These are phyloP conservation scores for Motacilla alba DNA, from an alignment of 2,113 vertebrate species.

Conservation along the genomic window DNA sequence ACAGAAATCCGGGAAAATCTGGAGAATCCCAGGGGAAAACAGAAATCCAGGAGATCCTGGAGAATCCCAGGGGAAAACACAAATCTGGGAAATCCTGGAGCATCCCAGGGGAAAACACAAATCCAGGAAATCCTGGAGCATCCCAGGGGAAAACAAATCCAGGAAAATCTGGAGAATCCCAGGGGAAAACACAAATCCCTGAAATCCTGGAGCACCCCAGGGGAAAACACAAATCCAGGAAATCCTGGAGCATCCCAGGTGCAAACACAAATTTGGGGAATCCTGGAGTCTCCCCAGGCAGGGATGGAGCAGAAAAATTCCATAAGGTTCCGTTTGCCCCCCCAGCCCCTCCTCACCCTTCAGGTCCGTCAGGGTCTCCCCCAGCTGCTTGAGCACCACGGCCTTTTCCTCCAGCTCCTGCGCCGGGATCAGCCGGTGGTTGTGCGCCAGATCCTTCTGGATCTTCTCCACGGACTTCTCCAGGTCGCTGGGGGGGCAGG, in stretches of 20 bases:
- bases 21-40: background rate
- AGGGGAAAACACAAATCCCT: background rate
- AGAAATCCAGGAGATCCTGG: background rate
- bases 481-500: constrained; percentile 82
- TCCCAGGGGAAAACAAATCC: no score
- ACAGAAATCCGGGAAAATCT: no score
- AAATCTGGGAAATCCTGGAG: background rate
- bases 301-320: background rate
- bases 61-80: no score
- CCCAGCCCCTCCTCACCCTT: constrained; percentile 80
- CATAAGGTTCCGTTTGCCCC: background rate
- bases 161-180: background rate
- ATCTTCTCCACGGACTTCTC: constrained; percentile 96
- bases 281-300: no score
- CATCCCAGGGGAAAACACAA: accelerated
- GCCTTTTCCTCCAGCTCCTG: constrained; percentile 97
- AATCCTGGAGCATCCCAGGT: accelerated
- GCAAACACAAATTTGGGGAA: background rate
- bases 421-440: constrained; percentile 85
- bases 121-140: background rate
- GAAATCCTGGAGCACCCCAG: no score
- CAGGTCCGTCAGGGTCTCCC: constrained; percentile 92
- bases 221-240: no score
- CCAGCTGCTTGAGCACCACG: constrained; percentile 87
- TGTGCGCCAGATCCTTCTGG: constrained; percentile 89